Conservation (phyloP, 1,140 invertebrate genomes). For the Hyles vespertilio region DNA sequence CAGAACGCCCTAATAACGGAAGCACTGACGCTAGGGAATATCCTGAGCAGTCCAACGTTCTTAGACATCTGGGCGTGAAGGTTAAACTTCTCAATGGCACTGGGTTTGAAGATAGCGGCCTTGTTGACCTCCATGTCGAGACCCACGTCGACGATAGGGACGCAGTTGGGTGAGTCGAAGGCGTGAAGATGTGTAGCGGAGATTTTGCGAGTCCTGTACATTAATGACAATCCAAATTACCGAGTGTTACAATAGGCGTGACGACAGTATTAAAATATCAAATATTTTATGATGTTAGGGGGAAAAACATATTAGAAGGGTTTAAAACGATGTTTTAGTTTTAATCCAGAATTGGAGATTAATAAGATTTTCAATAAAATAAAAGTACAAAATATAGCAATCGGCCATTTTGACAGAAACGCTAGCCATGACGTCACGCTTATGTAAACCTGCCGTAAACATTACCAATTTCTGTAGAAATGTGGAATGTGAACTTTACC, state of each 20-base stretch:
- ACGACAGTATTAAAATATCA: no score
- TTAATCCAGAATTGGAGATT: no score
- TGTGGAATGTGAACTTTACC: no score
- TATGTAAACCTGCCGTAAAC: no score
- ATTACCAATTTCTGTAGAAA: no score
- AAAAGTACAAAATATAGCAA: background rate
- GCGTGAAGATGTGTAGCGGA: slow-evolving; percentile 90
- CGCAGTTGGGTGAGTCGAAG: slow-evolving; percentile 93
- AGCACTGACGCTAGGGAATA: slow-evolving; percentile 93
- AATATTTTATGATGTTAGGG: no score
- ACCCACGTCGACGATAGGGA: slow-evolving; percentile 89
- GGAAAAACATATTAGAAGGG: no score
- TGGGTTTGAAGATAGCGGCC: slow-evolving; percentile 84
- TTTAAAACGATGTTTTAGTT: no score
- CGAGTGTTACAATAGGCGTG: background rate
- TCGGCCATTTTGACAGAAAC: no score
- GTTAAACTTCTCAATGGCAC: slow-evolving; percentile 84
- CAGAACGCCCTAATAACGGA: slow-evolving; percentile 88
- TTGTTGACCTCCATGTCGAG: slow-evolving; percentile 88
- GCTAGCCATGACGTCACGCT: no score
- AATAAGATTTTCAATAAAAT: no score
- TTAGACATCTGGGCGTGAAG: slow-evolving; percentile 87
- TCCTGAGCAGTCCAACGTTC: slow-evolving; percentile 89
- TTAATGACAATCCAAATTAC: background rate
- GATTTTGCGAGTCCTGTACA: slow-evolving; percentile 83